Evolutionary conservation across 2,113 vertebrate genomes (phyloP), one percentile per base, ranked within the genome.

Genomic region (human (Homo sapiens)): DNA sequence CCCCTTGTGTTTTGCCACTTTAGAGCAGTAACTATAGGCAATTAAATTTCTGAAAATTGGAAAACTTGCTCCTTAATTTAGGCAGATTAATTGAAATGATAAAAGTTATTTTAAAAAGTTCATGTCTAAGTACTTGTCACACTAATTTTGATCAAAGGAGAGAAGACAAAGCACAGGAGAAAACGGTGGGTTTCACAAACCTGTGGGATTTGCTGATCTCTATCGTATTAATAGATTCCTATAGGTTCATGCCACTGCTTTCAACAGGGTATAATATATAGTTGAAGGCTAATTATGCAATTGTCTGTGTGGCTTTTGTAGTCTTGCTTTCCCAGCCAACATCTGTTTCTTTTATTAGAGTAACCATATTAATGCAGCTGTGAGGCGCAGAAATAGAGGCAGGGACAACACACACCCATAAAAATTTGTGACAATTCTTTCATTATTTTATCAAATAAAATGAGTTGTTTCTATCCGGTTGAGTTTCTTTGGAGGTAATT

Each of bases 11-110:
- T 68, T 89, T 25, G 25, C 40, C 32, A 80, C 2, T 22, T 72
- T 55, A 86, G 2, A 91, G 30, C 50, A 91, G 2, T 11, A 92
- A 96, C 52, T 93, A 90, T 68, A 75, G 27, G 27, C 80, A 89
- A 97, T 90, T 95, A 87, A 79, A 68, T 52, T 92, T 86, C 76
- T 94, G 20, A 93, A 97, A 97, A 94, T 14, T 83, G 22, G 55
- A 91, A 97, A 96, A 89, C 50, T 80, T 96, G n/a, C 45, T 97
- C 27, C 95, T 92, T 35, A 96, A 97, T 95, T 61, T 40, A 95
- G 66, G 8, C 89, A 40, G 59, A 52, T 90, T 97, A 35, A 11
- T 89, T 96, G 13, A 93, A 87, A 68, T 4, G 73, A 97, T 95
- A 97, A 97, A 97, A 82, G 72, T 40, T 84, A 91, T 90, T 52